These are phyloP conservation scores for Chelon labrosus DNA, from an alignment of 2,797 vertebrate genomes.

Conservation along the genomic window DNA sequence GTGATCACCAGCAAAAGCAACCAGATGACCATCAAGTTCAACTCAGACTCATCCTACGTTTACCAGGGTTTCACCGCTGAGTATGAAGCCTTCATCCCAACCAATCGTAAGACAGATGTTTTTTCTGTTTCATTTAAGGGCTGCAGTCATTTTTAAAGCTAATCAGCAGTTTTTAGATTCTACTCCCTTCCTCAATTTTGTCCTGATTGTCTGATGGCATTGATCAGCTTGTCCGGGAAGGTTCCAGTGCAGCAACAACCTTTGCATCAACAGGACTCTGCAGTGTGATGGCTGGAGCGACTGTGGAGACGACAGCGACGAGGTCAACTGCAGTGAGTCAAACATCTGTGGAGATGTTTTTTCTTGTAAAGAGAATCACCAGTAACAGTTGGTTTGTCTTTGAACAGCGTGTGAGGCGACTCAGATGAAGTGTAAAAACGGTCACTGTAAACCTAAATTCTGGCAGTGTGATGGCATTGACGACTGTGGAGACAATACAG, in stretches of 20 bases:
- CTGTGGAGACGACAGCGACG: constrained; percentile 91
- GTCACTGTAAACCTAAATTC: constrained; percentile 89
- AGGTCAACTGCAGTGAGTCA: constrained; percentile 86
- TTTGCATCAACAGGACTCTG: constrained; percentile 83
- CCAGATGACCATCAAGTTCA: constrained; percentile 83
- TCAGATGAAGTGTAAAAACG: constrained; percentile 88
- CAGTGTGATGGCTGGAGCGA: constrained; percentile 92
- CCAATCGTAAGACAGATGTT: constrained; percentile 85
- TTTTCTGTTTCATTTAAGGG: no score
- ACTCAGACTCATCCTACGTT: constrained; percentile 88
- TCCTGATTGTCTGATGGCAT: neutral
- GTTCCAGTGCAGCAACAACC: constrained; percentile 88
- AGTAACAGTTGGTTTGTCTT: neutral
- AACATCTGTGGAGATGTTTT: no score
- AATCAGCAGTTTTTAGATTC: no score
- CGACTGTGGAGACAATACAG: constrained; percentile 91
- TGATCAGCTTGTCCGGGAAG: constrained; percentile 88
- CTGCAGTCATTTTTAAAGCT: no score
- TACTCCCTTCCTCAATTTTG: no score
- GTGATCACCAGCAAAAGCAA: constrained; percentile 83
- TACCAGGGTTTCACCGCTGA: constrained; percentile 89
- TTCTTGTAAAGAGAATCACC: neutral
- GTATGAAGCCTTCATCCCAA: constrained; percentile 88
- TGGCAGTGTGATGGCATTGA: constrained; percentile 89
- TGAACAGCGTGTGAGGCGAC: constrained; percentile 75